Evolutionary conservation across 2,113 vertebrate species (phyloP), one percentile per base, ranked within the genome.

Genomic region (Corydoras sp.): DNA sequence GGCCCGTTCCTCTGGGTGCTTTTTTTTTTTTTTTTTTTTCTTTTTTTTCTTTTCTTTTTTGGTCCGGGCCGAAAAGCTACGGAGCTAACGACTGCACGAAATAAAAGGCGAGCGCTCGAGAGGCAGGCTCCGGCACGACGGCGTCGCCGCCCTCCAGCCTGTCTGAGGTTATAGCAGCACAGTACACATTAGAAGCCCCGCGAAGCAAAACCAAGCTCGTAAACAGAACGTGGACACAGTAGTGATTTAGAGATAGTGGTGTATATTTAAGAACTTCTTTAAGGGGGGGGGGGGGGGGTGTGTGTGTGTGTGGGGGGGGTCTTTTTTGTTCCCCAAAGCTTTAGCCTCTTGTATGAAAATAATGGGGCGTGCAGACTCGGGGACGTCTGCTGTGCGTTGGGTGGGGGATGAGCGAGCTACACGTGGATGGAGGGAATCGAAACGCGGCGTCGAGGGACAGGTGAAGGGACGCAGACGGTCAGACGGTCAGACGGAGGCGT

Each of bases 401-500:
- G 2, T 43, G 35, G 7, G 35, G 7, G 35, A 43, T 43, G 43
- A 53, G 55, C 2, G 10, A 31, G 35, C 48, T 24, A 24, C 49
- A 68, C 51, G 24, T 18, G 49, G 24, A 13, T 5, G 1, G 15
- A 10, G 43, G 12, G 48, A 30, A 59, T 18, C 10, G 58, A 54
- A 56, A 56, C 13, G 54, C 6, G 13, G 12, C 7, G 13, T 1
- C 3, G 58, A 15, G 3, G 58, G 11, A 35, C 5, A 18, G 31
- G 50, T 15, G 54, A 29, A 29, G 5, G 6, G 65, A 76, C 62
- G 58, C 67, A 59, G 66, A 5, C 11, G 58, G 62, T 60, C 54
- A 32, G 60, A 35, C 24, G 18, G 53, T 90, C 86, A 90, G 73
- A 91, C 90, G 0, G 90, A 89, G 81, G 89, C 86, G 58, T 90